Evolutionary conservation across 2,113 vertebrate genomes (phyloP), one percentile per base, ranked within the genome.

Genomic region (Geococcyx californianus): DNA sequence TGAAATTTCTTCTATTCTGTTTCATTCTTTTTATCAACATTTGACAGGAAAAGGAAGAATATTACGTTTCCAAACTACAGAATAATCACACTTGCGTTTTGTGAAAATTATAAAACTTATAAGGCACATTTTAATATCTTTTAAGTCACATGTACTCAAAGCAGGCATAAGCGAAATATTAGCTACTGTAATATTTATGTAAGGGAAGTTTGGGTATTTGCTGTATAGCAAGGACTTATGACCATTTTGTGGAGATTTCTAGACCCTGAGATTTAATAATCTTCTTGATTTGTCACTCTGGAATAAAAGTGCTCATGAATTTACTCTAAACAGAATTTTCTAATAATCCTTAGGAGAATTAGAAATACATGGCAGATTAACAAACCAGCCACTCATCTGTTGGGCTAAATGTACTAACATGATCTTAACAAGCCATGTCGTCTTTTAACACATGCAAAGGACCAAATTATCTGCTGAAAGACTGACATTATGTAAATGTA

Each of bases 401-500:
- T 93, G 87, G 83, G 85, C 80, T 97, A 87, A 96, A 90, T 9
- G 16, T 82, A 93, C 91, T 92, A 93, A 87, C 93, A 66, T 93
- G 93, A 94, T 96, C 83, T 95, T 94, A 97, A 97, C 94, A 96
- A 96, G 86, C 86, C 13, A 20, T 51, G 92, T 93, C 83, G 4
- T 96, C 95, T 96, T 82, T 93, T 97, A 97, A 96, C 92, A 94
- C 94, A 87, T 74, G 94, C 96, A 96, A 96, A 96, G 93, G 95
- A 97, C 86, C 90, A 93, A 96, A 97, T 96, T 96, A 96, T 95
- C 96, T 96, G 84, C 93, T 91, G 95, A 93, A 97, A 96, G 92
- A 97, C 93, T 97, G 96, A 95, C 96, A 96, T 96, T 96, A 96
- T 97, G 96, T 94, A 96, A 97, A 96, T 96, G 95, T 97, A 97